Conservation (phyloP, 2,113 vertebrate species). For the Oryctolagus cuniculus region DNA sequence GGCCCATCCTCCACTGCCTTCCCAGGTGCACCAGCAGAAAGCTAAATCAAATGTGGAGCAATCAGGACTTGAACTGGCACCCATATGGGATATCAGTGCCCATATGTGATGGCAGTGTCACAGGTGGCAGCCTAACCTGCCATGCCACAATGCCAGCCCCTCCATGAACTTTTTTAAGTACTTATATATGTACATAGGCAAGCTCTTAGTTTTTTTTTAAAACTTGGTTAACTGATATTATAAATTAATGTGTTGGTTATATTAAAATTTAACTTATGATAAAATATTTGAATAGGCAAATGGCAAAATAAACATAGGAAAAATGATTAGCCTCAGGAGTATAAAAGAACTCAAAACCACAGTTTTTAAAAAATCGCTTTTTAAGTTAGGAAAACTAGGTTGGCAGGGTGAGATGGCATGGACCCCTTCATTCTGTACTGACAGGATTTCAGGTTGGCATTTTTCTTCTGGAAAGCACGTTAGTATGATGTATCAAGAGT, state of each 20-base stretch:
- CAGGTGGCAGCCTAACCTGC: no score
- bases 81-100: no score
- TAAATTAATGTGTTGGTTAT: not conserved
- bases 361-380: constrained; percentile 29
- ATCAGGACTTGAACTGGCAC: no score
- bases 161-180: no score
- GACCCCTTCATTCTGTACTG: not conserved
- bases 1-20: no score
- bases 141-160: no score
- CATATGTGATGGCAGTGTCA: no score
- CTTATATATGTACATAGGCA: not conserved
- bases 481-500: not conserved
- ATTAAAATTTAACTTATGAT: constrained; percentile 13
- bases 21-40: no score
- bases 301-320: not conserved
- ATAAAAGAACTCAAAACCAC: not conserved
- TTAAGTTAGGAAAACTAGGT: not conserved
- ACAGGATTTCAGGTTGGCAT: not conserved
- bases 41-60: no score
- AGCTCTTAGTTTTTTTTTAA: not conserved
- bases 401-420: not conserved
- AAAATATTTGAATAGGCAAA: not conserved
- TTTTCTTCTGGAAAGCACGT: constrained; percentile 1
- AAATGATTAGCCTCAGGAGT: not conserved
- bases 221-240: not conserved